Percentiles rank a stretch among this genome's conserved stretches.
phyloP scores from a whole-genome alignment of 2,888 invertebrate species.

The Allolobophora icterica region DNA sequence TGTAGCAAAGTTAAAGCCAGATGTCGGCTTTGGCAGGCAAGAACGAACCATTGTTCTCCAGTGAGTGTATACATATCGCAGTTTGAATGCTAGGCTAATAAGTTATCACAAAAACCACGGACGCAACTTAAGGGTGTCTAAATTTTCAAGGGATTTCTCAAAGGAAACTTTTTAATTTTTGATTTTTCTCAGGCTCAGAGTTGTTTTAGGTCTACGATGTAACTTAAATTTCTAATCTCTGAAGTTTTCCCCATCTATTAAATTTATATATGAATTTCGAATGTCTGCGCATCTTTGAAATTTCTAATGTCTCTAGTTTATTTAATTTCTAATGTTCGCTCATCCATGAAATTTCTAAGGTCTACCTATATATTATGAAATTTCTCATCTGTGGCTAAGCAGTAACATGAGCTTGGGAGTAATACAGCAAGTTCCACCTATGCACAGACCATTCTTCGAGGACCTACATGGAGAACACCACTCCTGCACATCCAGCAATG shows the following conservation, averaged over 20 bases:
- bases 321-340: too few species aligned
- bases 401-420: too few species aligned
- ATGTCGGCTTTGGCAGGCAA: background rate
- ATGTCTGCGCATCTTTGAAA: background rate
- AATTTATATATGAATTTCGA: background rate
- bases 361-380: background rate
- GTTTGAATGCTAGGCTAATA: conserved; percentile 1
- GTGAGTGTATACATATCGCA: background rate
- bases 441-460: too few species aligned
- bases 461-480: too few species aligned
- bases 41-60: background rate
- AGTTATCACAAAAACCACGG: background rate
- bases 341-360: too few species aligned
- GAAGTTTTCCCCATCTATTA: background rate
- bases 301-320: background rate
- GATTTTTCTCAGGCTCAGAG: background rate
- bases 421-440: too few species aligned
- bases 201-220: background rate
- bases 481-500: too few species aligned
- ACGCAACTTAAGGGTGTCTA: background rate
- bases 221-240: background rate
- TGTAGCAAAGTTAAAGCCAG: background rate
- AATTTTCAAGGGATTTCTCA: background rate
- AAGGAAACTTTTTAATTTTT: background rate
- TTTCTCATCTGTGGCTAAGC: background rate